Evolutionary conservation across 2,888 invertebrate genomes (phyloP), one percentile per base, ranked within the genome.

Genomic region (Xanthorhoe spadicearia): DNA sequence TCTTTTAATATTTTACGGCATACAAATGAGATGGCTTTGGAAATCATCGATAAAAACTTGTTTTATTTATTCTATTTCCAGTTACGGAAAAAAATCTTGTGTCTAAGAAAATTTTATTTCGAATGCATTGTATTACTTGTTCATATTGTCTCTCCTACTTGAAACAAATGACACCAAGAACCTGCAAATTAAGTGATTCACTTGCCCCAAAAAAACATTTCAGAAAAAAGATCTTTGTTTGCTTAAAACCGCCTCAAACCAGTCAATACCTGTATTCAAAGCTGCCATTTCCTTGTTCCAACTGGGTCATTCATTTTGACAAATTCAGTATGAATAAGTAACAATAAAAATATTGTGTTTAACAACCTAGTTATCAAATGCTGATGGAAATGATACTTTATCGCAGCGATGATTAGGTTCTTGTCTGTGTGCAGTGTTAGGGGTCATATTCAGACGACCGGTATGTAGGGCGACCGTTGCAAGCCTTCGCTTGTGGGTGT

Each of bases 401-500:
- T 51, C 8, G 4, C 7, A 13, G 28, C 57, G 9, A 19, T 8
- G 48, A 61, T 70, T 71, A 10, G 74, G 46, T 61, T 71, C 67
- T 68, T 59, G 73, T 61, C 1, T 59, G 61, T 63, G 32, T 52
- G 55, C 64, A 86, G 80, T 89, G 84, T 88, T 85, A 75, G 88
- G 83, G 89, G 89, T 87, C 87, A 84, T 75, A 83, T 80, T 81
- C 83, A 75, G 80, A 76, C 84, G 83, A 81, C 79, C 83, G 86
- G 86, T 84, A 89, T 89, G 86, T 90, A 74, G 89, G 90, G 81
- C 90, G 84, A 84, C 87, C 87, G 88, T 85, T 88, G 71, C 46
- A 19, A 28, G 66, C 60, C 66, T 70, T 62, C 73, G 75, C 60
- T 68, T 64, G 70, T 64, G 62, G 73, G 54, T 73, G 68, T 79